Percentiles rank a stretch among this genome's conserved stretches.
phyloP scores from a whole-genome alignment of 2,113 vertebrate genomes.

The Theristicus caerulescens region DNA sequence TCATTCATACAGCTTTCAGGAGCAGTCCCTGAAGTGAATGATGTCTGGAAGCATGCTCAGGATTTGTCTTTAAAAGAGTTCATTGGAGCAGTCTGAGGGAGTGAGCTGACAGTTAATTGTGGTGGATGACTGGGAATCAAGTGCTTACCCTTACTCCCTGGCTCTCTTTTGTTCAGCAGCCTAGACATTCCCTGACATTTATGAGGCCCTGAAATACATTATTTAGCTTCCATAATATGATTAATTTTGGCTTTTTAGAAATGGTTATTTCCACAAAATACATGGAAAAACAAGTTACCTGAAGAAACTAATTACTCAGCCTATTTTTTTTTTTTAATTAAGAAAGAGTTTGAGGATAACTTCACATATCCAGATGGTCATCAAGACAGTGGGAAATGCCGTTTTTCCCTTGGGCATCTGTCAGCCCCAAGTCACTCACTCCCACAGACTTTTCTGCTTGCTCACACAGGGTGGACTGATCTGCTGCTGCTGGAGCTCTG shows the following conservation, averaged over 20 bases:
- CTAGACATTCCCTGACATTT: not conserved
- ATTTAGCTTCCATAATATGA: not conserved
- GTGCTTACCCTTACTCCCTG: not conserved
- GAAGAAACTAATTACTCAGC: not conserved
- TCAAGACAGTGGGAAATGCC: not conserved
- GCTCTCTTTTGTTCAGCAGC: not conserved
- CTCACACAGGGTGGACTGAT: not conserved
- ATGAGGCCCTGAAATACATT: not conserved
- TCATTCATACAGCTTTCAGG: not conserved
- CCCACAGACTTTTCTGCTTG: not conserved
- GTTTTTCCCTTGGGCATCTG: not conserved
- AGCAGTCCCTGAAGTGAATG: not conserved
- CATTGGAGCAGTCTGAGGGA: not conserved
- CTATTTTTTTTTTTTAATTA: not conserved
- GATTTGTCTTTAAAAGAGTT: not conserved
- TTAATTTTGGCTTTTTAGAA: not conserved
- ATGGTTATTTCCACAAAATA: not conserved
- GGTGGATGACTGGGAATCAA: not conserved
- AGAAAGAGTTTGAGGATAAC: not conserved
- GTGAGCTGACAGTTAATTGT: not conserved
- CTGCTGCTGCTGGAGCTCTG: not conserved
- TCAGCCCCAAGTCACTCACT: not conserved
- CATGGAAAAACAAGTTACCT: not conserved
- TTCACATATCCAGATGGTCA: not conserved
- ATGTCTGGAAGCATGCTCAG: not conserved